Conservation (phyloP, 2,888 invertebrate genomes). For the Sepioteuthis lessoniana region DNA sequence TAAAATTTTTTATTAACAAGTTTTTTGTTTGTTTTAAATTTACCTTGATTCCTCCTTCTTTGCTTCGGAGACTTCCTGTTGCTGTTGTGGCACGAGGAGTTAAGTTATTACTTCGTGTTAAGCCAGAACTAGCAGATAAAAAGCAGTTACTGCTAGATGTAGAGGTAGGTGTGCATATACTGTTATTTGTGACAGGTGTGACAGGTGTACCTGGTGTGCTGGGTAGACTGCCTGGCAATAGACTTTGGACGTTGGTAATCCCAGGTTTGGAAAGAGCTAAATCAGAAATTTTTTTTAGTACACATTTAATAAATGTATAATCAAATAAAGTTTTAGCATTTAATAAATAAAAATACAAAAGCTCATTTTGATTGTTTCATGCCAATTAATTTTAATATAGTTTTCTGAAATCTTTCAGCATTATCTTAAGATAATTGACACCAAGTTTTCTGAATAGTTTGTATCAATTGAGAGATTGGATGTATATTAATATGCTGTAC, state of each 20-base stretch:
- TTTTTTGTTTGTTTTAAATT: not conserved
- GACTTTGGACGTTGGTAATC: conserved; percentile 39
- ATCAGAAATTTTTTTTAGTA: not conserved
- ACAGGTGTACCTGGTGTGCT: conserved; percentile 50
- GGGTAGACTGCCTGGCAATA: conserved; percentile 49
- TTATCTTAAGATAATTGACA: too few species aligned
- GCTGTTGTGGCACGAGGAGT: conserved; percentile 72
- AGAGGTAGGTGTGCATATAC: conserved; percentile 64
- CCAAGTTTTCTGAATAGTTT: too few species aligned
- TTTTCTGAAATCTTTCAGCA: not conserved
- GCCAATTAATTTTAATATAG: too few species aligned
- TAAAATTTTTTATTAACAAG: not conserved
- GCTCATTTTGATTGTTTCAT: not conserved
- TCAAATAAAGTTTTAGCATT: not conserved
- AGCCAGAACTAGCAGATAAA: conserved; percentile 49
- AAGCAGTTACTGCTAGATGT: conserved; percentile 54
- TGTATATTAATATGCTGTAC: too few species aligned
- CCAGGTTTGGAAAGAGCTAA: conserved; percentile 36
- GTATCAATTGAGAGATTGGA: too few species aligned
- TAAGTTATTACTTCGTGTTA: conserved; percentile 53
- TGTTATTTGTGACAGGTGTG: conserved; percentile 51
- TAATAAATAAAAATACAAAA: not conserved
- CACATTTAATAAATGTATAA: not conserved
- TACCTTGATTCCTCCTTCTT: conserved; percentile 91
- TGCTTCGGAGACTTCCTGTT: conserved; percentile 77